Conservation (phyloP, 2,797 vertebrate species). For the Gallinago nigripennis region DNA sequence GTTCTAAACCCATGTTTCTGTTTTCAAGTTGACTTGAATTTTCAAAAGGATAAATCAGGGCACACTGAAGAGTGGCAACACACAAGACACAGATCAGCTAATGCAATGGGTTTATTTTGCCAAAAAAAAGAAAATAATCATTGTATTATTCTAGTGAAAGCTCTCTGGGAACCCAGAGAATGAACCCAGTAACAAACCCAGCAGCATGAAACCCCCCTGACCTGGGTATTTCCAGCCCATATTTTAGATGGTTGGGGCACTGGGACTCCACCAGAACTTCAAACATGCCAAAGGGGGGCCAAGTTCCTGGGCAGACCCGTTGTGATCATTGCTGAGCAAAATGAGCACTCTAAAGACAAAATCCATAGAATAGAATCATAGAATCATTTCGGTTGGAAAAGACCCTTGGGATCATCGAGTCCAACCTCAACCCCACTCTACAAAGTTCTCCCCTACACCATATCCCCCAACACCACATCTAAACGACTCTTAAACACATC, state of each 20-base stretch:
- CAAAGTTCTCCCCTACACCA: too few species aligned
- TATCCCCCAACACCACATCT: too few species aligned
- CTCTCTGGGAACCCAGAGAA: neutral
- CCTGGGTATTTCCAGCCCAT: rapidly evolving
- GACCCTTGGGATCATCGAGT: too few species aligned
- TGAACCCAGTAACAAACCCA: neutral
- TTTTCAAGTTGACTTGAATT: neutral
- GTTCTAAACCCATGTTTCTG: neutral
- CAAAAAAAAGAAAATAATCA: neutral
- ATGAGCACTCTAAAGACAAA: neutral
- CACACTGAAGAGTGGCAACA: neutral
- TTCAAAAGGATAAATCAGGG: neutral
- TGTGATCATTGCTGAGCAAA: neutral
- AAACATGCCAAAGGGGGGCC: neutral
- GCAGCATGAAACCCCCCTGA: neutral
- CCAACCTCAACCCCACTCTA: too few species aligned
- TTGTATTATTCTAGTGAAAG: neutral
- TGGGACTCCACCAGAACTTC: rapidly evolving
- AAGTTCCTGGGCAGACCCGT: neutral
- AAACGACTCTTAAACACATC: too few species aligned
- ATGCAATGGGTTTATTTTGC: neutral
- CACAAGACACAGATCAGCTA: neutral
- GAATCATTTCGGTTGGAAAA: too few species aligned
- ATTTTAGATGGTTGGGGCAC: neutral
- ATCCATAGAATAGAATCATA: neutral